Conservation (phyloP, 2,797 vertebrate species). For the Pygocentrus nattereri region DNA sequence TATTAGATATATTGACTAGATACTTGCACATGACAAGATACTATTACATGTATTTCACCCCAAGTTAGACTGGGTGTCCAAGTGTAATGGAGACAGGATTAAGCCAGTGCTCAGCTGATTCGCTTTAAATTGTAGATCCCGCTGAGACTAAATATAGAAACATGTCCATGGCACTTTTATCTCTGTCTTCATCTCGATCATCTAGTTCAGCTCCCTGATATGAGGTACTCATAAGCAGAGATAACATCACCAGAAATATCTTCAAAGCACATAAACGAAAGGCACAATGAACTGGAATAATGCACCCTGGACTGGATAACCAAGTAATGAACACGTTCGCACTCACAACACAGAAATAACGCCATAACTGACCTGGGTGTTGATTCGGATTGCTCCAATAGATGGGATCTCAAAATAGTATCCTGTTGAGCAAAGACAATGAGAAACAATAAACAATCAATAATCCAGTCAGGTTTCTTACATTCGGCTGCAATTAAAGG, state of each 20-base stretch:
- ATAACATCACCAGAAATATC: constrained; percentile 57
- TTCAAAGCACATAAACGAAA: constrained; percentile 57
- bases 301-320: background rate
- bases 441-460: constrained; percentile 44
- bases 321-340: background rate
- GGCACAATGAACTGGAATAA: constrained; percentile 39
- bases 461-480: constrained; percentile 46
- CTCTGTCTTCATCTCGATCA: constrained; percentile 44
- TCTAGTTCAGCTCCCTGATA: constrained; percentile 35
- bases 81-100: constrained; percentile 45
- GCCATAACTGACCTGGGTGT: constrained; percentile 89
- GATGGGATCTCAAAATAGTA: constrained; percentile 99
- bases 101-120: constrained; percentile 22
- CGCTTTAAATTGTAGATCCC: constrained; percentile 41
- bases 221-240: constrained; percentile 4
- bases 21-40: too few species aligned
- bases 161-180: constrained; percentile 37
- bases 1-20: too few species aligned
- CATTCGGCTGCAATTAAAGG: background rate
- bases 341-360: constrained; percentile 7
- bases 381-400: constrained; percentile 98
- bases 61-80: constrained; percentile 2
- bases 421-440: constrained; percentile 78
- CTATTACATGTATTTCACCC: background rate
- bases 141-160: constrained; percentile 42